A percentile compares a stretch with the other conserved stretches of the same genome.
phyloP scores from a whole-genome alignment of 2,113 vertebrate genomes.

The Oncorhynchus clarkii region DNA sequence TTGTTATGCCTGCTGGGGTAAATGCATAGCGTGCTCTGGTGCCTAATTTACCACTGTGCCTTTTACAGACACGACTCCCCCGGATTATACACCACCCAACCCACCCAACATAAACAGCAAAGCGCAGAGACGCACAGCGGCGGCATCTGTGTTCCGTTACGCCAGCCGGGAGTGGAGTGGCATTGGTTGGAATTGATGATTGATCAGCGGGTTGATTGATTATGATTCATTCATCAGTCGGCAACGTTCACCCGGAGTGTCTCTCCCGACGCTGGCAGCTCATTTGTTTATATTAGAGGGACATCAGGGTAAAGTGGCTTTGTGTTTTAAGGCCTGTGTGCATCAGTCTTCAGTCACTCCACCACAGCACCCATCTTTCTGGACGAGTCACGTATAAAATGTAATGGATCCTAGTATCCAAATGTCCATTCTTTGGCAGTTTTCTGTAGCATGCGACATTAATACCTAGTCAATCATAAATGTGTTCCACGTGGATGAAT shows the following conservation, averaged over 20 bases:
- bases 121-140: not conserved
- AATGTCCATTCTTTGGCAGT: too few species aligned
- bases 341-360: constrained; percentile 4
- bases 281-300: constrained; percentile 60
- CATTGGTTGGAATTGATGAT: constrained; percentile 41
- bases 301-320: constrained; percentile 1
- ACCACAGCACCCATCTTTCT: not conserved
- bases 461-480: too few species aligned
- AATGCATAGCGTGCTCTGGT: constrained; percentile 25
- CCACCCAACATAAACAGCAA: constrained; percentile 2
- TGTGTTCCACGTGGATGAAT: too few species aligned
- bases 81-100: constrained; percentile 7
- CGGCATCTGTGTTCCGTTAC: constrained; percentile 22
- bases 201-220: constrained; percentile 55
- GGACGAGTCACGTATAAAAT: not conserved
- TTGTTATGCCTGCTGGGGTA: constrained; percentile 47
- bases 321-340: constrained; percentile 21
- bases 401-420: too few species aligned
- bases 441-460: too few species aligned
- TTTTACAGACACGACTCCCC: constrained; percentile 36
- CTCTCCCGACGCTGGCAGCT: constrained; percentile 44
- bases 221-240: constrained; percentile 54
- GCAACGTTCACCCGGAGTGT: constrained; percentile 24
- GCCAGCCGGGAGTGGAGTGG: not conserved
- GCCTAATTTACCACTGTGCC: constrained; percentile 52